phyloP scores from a whole-genome alignment of 2,888 invertebrate genomes.

The Cryptus armator region DNA sequence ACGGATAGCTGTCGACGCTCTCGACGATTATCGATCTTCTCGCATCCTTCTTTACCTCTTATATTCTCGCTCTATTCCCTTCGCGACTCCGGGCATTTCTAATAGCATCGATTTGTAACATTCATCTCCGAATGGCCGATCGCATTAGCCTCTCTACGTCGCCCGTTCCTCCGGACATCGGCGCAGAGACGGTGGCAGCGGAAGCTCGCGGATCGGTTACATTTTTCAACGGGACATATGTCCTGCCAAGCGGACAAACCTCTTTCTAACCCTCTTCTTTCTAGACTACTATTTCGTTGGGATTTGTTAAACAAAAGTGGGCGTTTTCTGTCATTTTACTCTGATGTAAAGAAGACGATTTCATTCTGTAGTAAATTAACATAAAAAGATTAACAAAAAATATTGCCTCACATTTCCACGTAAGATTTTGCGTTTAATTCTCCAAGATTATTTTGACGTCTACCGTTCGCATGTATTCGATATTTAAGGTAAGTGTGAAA shows the following conservation, averaged over 20 bases:
- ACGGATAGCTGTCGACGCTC: conserved; percentile 69
- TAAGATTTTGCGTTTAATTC: conserved; percentile 4
- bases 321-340: neutral
- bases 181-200: conserved; percentile 63
- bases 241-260: conserved; percentile 66
- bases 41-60: conserved; percentile 2
- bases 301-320: conserved; percentile 41
- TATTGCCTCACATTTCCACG: neutral
- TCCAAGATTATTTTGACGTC: too few relatives aligned
- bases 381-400: too few relatives aligned
- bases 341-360: too few relatives aligned
- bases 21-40: conserved; percentile 63
- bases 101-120: conserved; percentile 78
- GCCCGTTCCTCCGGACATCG: conserved; percentile 14
- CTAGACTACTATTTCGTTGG: conserved; percentile 56
- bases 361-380: too few relatives aligned
- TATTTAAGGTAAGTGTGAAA: too few relatives aligned
- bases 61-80: conserved; percentile 61
- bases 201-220: conserved; percentile 71
- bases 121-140: conserved; percentile 72
- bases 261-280: conserved; percentile 28
- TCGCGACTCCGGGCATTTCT: conserved; percentile 62
- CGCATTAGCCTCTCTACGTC: conserved; percentile 59
- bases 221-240: conserved; percentile 78
- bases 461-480: too few relatives aligned